Evolutionary conservation across 2,113 vertebrate species (phyloP), one percentile per base, ranked within the genome.

Genomic region (Alligator sinensis): DNA sequence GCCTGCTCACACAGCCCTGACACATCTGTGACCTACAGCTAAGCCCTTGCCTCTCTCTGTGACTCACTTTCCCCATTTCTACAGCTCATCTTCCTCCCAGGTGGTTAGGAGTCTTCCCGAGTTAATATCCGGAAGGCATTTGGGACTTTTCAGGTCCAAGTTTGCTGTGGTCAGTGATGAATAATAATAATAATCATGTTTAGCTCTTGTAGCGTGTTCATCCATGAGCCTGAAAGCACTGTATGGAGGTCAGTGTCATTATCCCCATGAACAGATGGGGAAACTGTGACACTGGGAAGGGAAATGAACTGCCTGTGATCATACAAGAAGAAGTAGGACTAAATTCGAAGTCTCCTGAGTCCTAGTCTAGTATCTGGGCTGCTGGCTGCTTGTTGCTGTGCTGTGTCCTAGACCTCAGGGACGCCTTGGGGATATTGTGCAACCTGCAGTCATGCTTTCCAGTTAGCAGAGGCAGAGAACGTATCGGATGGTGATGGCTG

Each of bases 171-270:
- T 68, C 5, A 13, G 5, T 5, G 7, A 15, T 77, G 34, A 19
- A 0, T 0, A 70, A 21, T n/a, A 28, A 22, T 30, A 77, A 24
- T 25, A 1, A 0, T 55, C 47, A 2, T 28, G 9, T 30, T 92
- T 18, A 12, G 27, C 54, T 16, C 13, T 77, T 77, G 4, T 1
- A 2, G 15, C 87, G 54, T 14, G 21, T 79, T 80, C 78, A 54
- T 79, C 87, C 38, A 3, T 22, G 2, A 24, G 25, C 60, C 77
- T 28, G 4, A 70, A 12, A 5, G 21, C 17, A 14, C 34, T 6
- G 38, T 74, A 13, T 30, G 38, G 47, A 74, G 70, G 18, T 30
- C 87, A 27, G 24, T 24, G 6, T 5, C 57, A 27, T 84, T 34
- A 13, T 61, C 54, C 88, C 68, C 1, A 30, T 54, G 34, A 25